phyloP scores from a whole-genome alignment of 2,888 invertebrate species.

The Latheticus oryzae region DNA sequence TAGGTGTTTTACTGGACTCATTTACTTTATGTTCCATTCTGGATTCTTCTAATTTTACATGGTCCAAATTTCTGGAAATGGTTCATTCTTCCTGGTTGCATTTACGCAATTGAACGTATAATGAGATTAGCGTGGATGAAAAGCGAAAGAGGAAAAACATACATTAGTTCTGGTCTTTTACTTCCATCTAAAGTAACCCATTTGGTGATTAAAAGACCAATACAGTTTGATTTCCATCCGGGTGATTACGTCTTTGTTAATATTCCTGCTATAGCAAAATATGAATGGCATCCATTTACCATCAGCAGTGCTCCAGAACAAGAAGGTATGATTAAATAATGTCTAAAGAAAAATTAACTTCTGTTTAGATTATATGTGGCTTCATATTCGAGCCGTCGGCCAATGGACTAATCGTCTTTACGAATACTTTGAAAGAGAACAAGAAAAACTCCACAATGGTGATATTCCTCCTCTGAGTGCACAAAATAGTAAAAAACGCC shows the following conservation, averaged over 20 bases:
- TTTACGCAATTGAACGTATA: conserved; percentile 83
- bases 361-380: conserved; percentile 87
- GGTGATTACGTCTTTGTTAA: conserved; percentile 96
- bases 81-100: conserved; percentile 85
- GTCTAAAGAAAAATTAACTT: too few relatives aligned
- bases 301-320: conserved; percentile 96
- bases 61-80: conserved; percentile 96
- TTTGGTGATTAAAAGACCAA: conserved; percentile 87
- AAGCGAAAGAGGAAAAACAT: conserved; percentile 85
- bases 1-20: conserved; percentile 96
- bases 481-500: conserved; percentile 48
- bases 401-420: conserved; percentile 93
- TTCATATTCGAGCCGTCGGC: conserved; percentile 93
- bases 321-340: conserved; percentile 73
- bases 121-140: conserved; percentile 73
- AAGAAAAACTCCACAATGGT: conserved; percentile 77
- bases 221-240: conserved; percentile 88
- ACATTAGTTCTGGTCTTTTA: conserved; percentile 87
- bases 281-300: conserved; percentile 98
- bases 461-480: conserved; percentile 67
- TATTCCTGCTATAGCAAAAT: conserved; percentile 89
- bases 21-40: conserved; percentile 88
- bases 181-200: conserved; percentile 92
- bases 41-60: conserved; percentile 85
- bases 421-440: conserved; percentile 86